phyloP scores from a whole-genome alignment of 1,140 invertebrate genomes.

The Bombyx mori region ASM3026992v2 NC_085121.1:2158001-2158500 shows the following conservation, averaged over 20 bases:
- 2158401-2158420: constrained; percentile 50
- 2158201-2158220: constrained; percentile 60
- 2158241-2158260: constrained; percentile 50
- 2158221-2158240: constrained; percentile 54
- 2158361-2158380: constrained; percentile 60
- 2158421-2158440: constrained; percentile 30
- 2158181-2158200: constrained; percentile 37
- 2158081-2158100: constrained; percentile 63
- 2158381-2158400: constrained; percentile 57
- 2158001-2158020: constrained; percentile 39
- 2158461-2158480: constrained; percentile 25
- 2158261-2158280: constrained; percentile 62
- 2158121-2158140: constrained; percentile 48
- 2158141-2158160: constrained; percentile 43
- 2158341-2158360: constrained; percentile 50
- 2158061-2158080: constrained; percentile 49
- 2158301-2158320: constrained; percentile 56
- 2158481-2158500: constrained; percentile 47
- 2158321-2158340: constrained; percentile 40
- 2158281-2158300: constrained; percentile 55
- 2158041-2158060: constrained; percentile 47
- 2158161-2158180: constrained; percentile 41
- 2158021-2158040: constrained; percentile 55
- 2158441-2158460: constrained; percentile 23
- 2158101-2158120: constrained; percentile 58